Conservation (phyloP, 2,888 invertebrate genomes). For the Dione vanillae region DNA sequence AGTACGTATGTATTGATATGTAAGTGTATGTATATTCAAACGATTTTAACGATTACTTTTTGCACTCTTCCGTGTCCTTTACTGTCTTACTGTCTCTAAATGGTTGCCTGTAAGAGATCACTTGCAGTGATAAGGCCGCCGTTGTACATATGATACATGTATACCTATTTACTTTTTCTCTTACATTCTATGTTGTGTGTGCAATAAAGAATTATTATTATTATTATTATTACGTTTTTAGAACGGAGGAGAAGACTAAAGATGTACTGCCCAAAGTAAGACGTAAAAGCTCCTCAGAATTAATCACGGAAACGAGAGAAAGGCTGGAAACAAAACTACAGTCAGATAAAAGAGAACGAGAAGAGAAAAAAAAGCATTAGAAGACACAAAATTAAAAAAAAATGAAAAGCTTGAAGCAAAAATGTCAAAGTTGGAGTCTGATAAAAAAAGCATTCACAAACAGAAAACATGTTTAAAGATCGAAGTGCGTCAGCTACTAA, state of each 20-base stretch:
- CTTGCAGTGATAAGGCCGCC: no score
- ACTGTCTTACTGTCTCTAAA: no score
- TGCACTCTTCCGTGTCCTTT: no score
- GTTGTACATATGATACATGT: no score
- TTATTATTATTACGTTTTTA: no score
- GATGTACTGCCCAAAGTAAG: slow-evolving; percentile 38
- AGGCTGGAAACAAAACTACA: slow-evolving; percentile 51
- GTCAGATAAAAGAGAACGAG: slow-evolving; percentile 44
- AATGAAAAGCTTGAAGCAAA: slow-evolving; percentile 7
- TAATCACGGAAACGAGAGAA: slow-evolving; percentile 60
- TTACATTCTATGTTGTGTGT: no score
- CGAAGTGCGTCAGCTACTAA: slow-evolving; percentile 1
- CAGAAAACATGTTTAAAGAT: background rate
- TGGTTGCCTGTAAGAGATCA: no score
- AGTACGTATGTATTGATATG: no score
- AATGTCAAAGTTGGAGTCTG: slow-evolving; percentile 26
- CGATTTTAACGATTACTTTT: no score
- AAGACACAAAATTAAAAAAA: slow-evolving; percentile 29
- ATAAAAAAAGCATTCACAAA: slow-evolving; percentile 21
- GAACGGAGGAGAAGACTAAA: slow-evolving; percentile 46
- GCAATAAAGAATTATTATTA: no score
- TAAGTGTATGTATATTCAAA: no score
- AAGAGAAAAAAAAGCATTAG: slow-evolving; percentile 37
- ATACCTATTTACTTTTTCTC: no score
- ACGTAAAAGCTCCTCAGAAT: slow-evolving; percentile 59